Percentiles rank a stretch among this genome's conserved stretches.
These are phyloP conservation scores for Meghimatium bilineatum DNA, from an alignment of 2,888 invertebrate species.

Conservation along the genomic window DNA sequence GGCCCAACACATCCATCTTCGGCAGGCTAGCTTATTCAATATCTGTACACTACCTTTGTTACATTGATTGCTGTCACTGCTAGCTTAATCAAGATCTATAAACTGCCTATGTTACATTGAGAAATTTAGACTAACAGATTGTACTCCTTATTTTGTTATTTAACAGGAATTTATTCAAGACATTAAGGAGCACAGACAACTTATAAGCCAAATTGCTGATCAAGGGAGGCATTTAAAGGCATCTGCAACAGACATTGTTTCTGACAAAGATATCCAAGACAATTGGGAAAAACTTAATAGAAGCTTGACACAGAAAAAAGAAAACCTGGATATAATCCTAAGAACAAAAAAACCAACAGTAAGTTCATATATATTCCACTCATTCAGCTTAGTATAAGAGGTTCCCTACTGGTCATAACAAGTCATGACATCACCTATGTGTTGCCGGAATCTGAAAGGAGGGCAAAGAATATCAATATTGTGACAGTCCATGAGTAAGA, in stretches of 20 bases:
- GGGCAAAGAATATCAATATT: too few relatives aligned
- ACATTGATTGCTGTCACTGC: too few relatives aligned
- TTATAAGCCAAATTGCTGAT: conserved; percentile 62
- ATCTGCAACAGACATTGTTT: conserved; percentile 43
- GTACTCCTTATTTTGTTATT: background rate
- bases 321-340: conserved; percentile 61
- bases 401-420: background rate
- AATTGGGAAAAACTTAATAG: conserved; percentile 65
- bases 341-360: conserved; percentile 58
- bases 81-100: too few relatives aligned
- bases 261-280: conserved; percentile 60
- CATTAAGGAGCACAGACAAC: conserved; percentile 62
- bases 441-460: too few relatives aligned
- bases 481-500: too few relatives aligned
- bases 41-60: too few relatives aligned
- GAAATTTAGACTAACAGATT: too few relatives aligned
- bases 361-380: background rate
- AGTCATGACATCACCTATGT: too few relatives aligned
- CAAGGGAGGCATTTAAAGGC: conserved; percentile 10
- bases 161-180: conserved; percentile 65
- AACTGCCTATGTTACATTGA: too few relatives aligned
- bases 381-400: background rate
- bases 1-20: too few relatives aligned
- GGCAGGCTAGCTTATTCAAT: too few relatives aligned
- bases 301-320: conserved; percentile 64